Conservation (phyloP, 1,140 invertebrate genomes). For the Lepidurus apus region DNA sequence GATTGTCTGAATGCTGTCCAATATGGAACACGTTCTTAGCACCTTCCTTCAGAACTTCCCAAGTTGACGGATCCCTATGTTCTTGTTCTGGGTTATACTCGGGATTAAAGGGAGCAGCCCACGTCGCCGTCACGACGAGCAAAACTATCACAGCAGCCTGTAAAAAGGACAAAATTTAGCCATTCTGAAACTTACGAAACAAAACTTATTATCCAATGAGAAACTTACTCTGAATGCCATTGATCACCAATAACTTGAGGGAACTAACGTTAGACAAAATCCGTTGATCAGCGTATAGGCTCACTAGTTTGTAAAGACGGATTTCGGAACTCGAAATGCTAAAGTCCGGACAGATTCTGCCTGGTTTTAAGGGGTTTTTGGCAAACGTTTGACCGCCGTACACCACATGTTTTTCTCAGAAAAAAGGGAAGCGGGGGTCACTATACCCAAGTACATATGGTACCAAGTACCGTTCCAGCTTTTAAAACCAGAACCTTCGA, state of each 20-base stretch:
- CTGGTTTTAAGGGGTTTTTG: constrained; percentile 6
- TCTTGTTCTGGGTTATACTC: background rate
- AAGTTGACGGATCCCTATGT: background rate
- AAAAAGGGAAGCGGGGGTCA: background rate
- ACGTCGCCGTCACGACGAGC: background rate
- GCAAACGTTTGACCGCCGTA: background rate
- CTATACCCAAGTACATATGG: background rate
- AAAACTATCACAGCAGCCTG: constrained; percentile 3
- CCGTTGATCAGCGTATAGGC: background rate
- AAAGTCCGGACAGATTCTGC: background rate
- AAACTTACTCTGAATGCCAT: background rate
- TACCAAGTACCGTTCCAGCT: constrained; percentile 2
- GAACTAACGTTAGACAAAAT: background rate
- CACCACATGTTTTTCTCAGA: background rate
- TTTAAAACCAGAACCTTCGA: constrained; percentile 19
- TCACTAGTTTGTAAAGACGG: background rate
- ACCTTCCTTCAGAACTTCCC: background rate
- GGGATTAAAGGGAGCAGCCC: background rate
- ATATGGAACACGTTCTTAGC: background rate
- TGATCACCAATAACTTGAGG: background rate
- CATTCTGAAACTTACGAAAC: background rate
- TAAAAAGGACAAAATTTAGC: background rate
- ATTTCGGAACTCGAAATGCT: background rate
- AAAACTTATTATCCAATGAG: too few species aligned
- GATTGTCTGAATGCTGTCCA: background rate